Percentiles rank a stretch among this genome's conserved stretches.
These are phyloP conservation scores for Cerastis leucographa DNA, from an alignment of 2,888 invertebrate genomes.

Conservation along the genomic window DNA sequence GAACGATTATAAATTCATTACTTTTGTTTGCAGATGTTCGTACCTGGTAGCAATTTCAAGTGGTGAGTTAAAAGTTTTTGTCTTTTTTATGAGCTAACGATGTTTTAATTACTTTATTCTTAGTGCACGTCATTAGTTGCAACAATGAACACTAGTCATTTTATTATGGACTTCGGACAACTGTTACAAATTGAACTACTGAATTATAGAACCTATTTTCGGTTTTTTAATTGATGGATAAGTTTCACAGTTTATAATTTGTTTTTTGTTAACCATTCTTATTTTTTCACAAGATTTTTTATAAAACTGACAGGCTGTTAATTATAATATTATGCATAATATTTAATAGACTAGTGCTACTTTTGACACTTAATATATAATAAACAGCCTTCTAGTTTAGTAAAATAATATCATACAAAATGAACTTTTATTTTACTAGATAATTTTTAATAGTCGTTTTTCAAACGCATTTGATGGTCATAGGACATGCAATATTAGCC, in stretches of 20 bases:
- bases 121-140: conserved; percentile 35
- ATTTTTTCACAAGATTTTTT: neutral
- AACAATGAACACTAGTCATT: conserved; percentile 43
- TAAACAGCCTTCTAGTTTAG: neutral
- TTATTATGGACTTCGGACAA: conserved; percentile 13
- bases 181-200: conserved; percentile 33
- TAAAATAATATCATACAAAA: conserved; percentile 5
- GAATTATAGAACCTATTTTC: conserved; percentile 18
- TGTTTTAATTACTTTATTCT: conserved; percentile 46
- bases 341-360: neutral
- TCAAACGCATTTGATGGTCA: conserved; percentile 11
- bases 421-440: neutral
- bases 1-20: conserved; percentile 76
- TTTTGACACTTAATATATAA: neutral
- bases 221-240: conserved; percentile 11
- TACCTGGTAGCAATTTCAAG: conserved; percentile 62
- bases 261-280: neutral
- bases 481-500: conserved; percentile 34
- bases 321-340: neutral
- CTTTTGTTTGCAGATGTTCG: conserved; percentile 77
- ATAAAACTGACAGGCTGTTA: too few species aligned
- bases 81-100: conserved; percentile 29
- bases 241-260: neutral
- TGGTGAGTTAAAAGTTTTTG: conserved; percentile 68
- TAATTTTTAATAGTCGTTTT: conserved; percentile 2